phyloP scores from a whole-genome alignment of 2,113 vertebrate species.

The Ailuropoda melanoleuca region DNA sequence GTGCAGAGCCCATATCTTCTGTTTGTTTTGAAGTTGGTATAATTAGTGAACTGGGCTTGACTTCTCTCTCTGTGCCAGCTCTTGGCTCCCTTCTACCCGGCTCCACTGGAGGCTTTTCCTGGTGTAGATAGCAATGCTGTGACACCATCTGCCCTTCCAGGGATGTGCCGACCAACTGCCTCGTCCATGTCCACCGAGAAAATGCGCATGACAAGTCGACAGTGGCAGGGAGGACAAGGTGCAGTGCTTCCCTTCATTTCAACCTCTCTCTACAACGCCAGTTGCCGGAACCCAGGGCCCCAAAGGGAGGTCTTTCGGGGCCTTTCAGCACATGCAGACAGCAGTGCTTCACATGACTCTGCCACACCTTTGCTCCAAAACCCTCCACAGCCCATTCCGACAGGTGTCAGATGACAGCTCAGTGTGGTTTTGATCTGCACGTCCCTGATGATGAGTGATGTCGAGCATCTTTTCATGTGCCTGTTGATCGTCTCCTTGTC shows the following conservation, averaged over 20 bases:
- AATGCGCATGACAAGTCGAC: neutral
- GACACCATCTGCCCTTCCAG: neutral
- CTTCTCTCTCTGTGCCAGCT: constrained; percentile 17
- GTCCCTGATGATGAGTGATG: neutral
- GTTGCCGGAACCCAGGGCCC: neutral
- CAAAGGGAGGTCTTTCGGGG: neutral
- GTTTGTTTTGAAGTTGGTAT: constrained; percentile 46
- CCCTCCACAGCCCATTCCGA: neutral
- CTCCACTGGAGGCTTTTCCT: neutral
- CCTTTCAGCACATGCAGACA: neutral
- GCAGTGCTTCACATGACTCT: neutral
- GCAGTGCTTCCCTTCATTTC: rapidly evolving
- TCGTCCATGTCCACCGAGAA: neutral
- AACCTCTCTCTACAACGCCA: neutral
- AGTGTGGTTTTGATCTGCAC: neutral
- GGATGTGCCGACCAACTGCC: neutral
- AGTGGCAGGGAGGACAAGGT: neutral
- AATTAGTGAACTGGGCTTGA: constrained; percentile 33
- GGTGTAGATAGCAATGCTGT: neutral
- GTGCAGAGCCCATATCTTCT: neutral
- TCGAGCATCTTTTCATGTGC: neutral
- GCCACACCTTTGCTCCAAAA: neutral
- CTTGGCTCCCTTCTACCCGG: neutral
- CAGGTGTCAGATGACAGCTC: neutral
- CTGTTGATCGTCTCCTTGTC: neutral